Base-by-base conservation (phyloP, 2,888 invertebrate species). In the Cephus spinipes region DNA sequence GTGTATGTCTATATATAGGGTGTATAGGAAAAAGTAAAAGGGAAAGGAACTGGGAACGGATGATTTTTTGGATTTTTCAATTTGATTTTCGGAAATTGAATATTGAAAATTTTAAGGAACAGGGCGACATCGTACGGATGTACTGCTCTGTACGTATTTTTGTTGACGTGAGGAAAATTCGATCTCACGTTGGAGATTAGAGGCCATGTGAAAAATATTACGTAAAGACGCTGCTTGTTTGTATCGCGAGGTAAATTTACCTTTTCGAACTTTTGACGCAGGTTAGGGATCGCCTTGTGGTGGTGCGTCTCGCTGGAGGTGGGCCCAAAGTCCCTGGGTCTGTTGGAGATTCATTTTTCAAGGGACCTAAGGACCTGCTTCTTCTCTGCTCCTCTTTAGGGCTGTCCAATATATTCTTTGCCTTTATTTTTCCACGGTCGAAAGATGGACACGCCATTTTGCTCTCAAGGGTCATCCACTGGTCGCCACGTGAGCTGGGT, bases 321-420 rank as follows among this genome's bases (percentile, higher is more conserved):
- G 79, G 77, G 35, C 73, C 75, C 74, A 69, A 81, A 80, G 85
- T 80, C 84, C 83, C 87, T 85, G 86, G 86, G 85, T 83, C 81
- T 77, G 81, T 83, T 81, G 83, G 83, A 84, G 87, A 88, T 87
- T 88, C 88, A 88, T 88, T 88, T 88, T 88, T 88, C 88, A 87
- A 87, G 84, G 83, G 87, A 87, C 85, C 86, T 85, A 85, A 88
- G 85, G 86, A 85, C 85, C 86, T 85, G 85, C 83, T 86, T 79
- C 76, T 74, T 85, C 81, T 78, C 76, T 30, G 74, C 78, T 73
- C 34, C 71, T 78, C 80, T 78, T 33, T 75, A 80, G 76, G 79
- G 79, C 69, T 81, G 79, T 77, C 82, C 83, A 82, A 85, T 83
- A 82, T 76, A 73, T 75, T 23, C 40, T 23, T 23, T 2, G 40